Base-by-base conservation (phyloP, 1,140 invertebrate genomes). In the Drosophila malerkotliana region DNA sequence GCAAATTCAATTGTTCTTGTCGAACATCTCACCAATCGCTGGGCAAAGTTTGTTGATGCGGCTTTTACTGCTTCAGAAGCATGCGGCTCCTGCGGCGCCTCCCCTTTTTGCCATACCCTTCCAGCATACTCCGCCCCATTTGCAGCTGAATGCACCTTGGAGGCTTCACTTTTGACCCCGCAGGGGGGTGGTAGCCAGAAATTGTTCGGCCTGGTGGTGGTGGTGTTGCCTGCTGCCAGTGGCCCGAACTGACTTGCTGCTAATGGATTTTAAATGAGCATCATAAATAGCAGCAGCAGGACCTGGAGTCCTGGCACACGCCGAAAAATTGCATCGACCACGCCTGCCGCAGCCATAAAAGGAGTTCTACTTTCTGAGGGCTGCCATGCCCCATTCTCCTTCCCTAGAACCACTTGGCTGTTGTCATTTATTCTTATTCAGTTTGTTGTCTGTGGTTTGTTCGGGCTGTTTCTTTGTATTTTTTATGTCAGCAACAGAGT, bases 191-290 rank as follows among this genome's bases (percentile, higher is more conserved):
- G 59, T 47, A 51, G 49, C 26, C 39, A 41, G n/a, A 14, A 41
- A 9, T 8, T 21, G 47, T 34, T 51, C 58, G 30, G 49, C 24
- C 37, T 39, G 26, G 26, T 28, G 59, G 34, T 28, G 59, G 34
- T 60, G 59, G 34, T 60, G 59, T 52, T 79, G 41, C n/a, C 41
- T 18, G 41, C 15, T 18, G 41, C 15, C 15, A 37, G 49, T 76
- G 68, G 74, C 66, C 75, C 58, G 73, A 66, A 62, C 81, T 67
- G 66, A 76, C 77, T 77, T 74, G 66, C 80, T 88, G 80, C 89
- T 91, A 91, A 91, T 91, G 89, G 89, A 91, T 91, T 91, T 91
- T 91, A 90, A 91, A 91, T 91, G 89, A 91, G 88, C 83, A 84
- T 85, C 89, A 91, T 91, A 91, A 91, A 91, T 89, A 91, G 39